Evolutionary conservation across 1,140 invertebrate species (phyloP).

Genomic region (Lepidurus couesii): DNA sequence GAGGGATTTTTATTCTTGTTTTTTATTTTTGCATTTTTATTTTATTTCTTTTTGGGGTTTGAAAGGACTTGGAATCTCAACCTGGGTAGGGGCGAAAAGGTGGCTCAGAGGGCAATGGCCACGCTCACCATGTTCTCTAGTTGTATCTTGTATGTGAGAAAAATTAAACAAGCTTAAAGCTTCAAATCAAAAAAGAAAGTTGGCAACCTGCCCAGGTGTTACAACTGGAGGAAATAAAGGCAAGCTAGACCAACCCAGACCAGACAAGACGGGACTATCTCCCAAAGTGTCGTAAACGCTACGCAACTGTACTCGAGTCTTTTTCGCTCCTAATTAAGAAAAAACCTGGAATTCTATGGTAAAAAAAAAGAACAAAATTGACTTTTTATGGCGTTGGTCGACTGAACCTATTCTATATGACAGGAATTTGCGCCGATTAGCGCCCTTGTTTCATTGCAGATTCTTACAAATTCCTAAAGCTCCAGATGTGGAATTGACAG

Average conservation of each 20-base stretch:
- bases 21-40: too few species aligned
- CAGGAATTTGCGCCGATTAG: too few species aligned
- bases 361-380: too few species aligned
- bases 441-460: too few species aligned
- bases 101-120: constrained; percentile 14
- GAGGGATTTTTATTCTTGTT: too few species aligned
- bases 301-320: not conserved
- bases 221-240: not conserved
- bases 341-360: too few species aligned
- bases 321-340: not conserved
- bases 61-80: not conserved
- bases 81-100: not conserved
- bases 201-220: constrained; percentile 17
- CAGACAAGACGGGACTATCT: not conserved
- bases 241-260: not conserved
- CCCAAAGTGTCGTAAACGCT: not conserved
- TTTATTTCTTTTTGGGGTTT: too few species aligned
- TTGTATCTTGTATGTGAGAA: too few species aligned
- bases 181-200: not conserved
- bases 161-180: not conserved
- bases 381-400: too few species aligned
- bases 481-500: too few species aligned
- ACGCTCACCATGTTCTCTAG: not conserved
- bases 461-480: too few species aligned
- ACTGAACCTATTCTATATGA: too few species aligned